Conservation (phyloP, 1,140 invertebrate species). For the Helicoverpa zea region DNA sequence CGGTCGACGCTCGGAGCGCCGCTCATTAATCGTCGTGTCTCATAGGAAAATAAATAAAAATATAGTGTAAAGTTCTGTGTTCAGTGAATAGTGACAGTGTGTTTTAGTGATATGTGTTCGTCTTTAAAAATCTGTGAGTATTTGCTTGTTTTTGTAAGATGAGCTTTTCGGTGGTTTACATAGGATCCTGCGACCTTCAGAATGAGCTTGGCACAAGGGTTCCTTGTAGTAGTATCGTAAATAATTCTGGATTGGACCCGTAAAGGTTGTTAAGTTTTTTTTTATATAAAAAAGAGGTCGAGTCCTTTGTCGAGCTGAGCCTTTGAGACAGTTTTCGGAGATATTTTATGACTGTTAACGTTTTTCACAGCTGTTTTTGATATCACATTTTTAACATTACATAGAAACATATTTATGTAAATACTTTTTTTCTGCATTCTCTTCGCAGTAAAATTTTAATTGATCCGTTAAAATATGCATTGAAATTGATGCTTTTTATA, state of each 20-base stretch:
- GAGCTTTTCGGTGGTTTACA: conserved; percentile 23
- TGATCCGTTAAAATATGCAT: not conserved
- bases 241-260: conserved; percentile 33
- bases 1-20: conserved; percentile 38
- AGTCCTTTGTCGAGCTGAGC: not conserved
- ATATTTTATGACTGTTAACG: not conserved
- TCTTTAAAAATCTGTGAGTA: conserved; percentile 33
- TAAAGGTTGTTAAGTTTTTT: conserved; percentile 18
- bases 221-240: conserved; percentile 30
- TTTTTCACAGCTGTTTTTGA: not conserved
- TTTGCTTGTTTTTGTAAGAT: not conserved
- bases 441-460: not conserved
- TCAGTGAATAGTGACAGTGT: conserved; percentile 47
- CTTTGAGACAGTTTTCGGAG: not conserved
- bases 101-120: conserved; percentile 1
- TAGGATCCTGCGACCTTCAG: conserved; percentile 26
- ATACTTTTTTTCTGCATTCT: not conserved
- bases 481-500: not conserved
- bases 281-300: conserved; percentile 28
- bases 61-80: conserved; percentile 50
- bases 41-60: conserved; percentile 47
- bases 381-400: not conserved
- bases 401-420: not conserved
- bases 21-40: conserved; percentile 40
- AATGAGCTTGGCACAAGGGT: conserved; percentile 15